Percentiles rank a stretch among this genome's conserved stretches.
Conservation (phyloP, 2,888 invertebrate species). For the Drosophila pegasa region DNA sequence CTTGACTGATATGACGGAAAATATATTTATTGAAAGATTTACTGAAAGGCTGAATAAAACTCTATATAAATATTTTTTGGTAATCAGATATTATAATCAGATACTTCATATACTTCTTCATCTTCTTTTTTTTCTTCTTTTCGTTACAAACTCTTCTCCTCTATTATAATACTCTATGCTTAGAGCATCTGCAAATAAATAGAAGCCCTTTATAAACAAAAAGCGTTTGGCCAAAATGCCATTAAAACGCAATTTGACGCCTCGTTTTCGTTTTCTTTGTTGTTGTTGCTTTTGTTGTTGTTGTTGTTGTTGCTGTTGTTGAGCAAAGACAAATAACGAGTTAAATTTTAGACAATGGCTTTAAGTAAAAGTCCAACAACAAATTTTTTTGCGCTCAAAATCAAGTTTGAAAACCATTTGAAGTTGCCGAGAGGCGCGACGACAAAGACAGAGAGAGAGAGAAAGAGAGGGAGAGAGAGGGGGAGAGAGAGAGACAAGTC, state of each 20-base stretch:
- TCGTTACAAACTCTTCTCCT: background rate
- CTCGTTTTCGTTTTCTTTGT: slow-evolving; percentile 5
- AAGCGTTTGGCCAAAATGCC: slow-evolving; percentile 53
- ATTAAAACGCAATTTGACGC: slow-evolving; percentile 71
- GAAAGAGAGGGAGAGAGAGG: background rate
- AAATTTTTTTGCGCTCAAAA: slow-evolving; percentile 24
- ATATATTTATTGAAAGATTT: background rate
- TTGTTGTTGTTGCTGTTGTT: slow-evolving; percentile 37
- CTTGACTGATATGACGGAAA: no score
- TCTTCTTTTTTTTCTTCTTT: background rate
- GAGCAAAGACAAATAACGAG: slow-evolving; percentile 58
- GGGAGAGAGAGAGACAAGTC: background rate
- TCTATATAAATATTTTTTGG: no score
- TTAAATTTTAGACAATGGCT: slow-evolving; percentile 27
- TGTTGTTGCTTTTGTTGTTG: slow-evolving; percentile 4
- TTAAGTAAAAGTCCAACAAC: slow-evolving; percentile 1
- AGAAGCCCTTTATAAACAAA: slow-evolving; percentile 33
- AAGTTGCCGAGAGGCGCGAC: slow-evolving; percentile 35
- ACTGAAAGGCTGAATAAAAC: background rate
- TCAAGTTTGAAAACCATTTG: slow-evolving; percentile 24
- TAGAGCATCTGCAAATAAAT: slow-evolving; percentile 23
- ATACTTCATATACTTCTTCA: background rate
- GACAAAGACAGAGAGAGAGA: background rate
- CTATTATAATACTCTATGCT: background rate
- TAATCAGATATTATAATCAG: no score